Evolutionary conservation across 2,888 invertebrate genomes (phyloP).

Genomic region (Dione juno): DNA sequence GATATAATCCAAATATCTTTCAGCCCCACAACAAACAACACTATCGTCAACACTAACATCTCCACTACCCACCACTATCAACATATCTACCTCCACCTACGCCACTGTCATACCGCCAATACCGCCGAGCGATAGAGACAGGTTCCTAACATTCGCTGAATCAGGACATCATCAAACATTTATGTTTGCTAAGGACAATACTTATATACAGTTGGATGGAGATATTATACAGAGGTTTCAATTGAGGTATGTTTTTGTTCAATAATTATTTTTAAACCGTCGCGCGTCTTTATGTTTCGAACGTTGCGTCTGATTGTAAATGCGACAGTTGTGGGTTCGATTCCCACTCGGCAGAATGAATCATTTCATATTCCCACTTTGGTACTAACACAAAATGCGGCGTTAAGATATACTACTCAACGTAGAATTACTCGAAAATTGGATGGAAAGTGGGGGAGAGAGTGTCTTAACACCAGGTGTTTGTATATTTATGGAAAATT

Average conservation of each 20-base stretch:
- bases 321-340: too few relatives aligned
- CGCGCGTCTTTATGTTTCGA: too few relatives aligned
- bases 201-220: constrained; percentile 95
- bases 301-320: too few relatives aligned
- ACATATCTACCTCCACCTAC: constrained; percentile 72
- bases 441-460: too few relatives aligned
- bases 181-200: constrained; percentile 95
- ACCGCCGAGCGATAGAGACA: constrained; percentile 89
- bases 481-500: too few relatives aligned
- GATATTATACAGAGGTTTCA: constrained; percentile 95
- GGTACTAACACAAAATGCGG: too few relatives aligned
- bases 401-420: too few relatives aligned
- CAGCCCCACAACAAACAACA: constrained; percentile 71
- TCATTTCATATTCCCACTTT: too few relatives aligned
- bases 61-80: constrained; percentile 70
- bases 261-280: not conserved
- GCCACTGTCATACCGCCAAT: constrained; percentile 84
- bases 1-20: constrained; percentile 40
- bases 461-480: too few relatives aligned
- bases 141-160: constrained; percentile 92
- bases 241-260: constrained; percentile 85
- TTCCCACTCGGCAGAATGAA: too few relatives aligned
- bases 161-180: constrained; percentile 93
- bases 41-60: constrained; percentile 59
- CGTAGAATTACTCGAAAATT: too few relatives aligned